Base-by-base conservation (phyloP, 2,113 vertebrate species). In the Epinephelus moara region DNA sequence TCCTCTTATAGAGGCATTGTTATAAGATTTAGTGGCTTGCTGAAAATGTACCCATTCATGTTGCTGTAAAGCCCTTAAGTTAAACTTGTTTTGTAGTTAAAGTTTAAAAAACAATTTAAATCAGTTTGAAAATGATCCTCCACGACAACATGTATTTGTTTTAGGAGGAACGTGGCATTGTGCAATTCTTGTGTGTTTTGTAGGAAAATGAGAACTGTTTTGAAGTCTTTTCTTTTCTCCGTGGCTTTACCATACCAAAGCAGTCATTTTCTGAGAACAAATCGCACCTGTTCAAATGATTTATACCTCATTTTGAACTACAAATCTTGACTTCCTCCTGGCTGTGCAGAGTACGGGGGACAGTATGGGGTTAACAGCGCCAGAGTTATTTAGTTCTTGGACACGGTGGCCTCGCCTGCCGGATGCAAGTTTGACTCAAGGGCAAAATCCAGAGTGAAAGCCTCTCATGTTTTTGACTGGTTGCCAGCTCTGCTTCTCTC, bases 391-490 rank as follows among this genome's bases (percentile, higher is more conserved):
- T 84, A 78, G 72, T 91, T 87, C 88, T 92, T 92, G 91, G 91
- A 92, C 92, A 90, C 78, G 75, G 90, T 90, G 92, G 93, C 93
- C 90, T 93, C 87, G 92, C 81, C 88, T 91, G 93, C 91, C 93
- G 90, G 91, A 94, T 93, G 88, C 82, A 78, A 90, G 93, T 91
- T 94, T 92, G 91, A 94, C 92, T 94, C 93, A 85, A 93, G 93
- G 92, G 93, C 89, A 94, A 92, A 93, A 94, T 93, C 87, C 90
- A 92, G 88, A 92, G 87, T 92, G 92, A 93, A 94, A 93, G 89
- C 89, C 91, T 93, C 92, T 93, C 90, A 90, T 93, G 92, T 93
- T 94, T 92, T 93, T 94, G 93, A 93, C 81, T 42, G 76, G 63
- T 76, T 92, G 90, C 91, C 91, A 93, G 75, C 78, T 84, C 73